Evolutionary conservation across 2,113 vertebrate species (phyloP), one percentile per base, ranked within the genome.

Genomic region (Rhea americana): DNA sequence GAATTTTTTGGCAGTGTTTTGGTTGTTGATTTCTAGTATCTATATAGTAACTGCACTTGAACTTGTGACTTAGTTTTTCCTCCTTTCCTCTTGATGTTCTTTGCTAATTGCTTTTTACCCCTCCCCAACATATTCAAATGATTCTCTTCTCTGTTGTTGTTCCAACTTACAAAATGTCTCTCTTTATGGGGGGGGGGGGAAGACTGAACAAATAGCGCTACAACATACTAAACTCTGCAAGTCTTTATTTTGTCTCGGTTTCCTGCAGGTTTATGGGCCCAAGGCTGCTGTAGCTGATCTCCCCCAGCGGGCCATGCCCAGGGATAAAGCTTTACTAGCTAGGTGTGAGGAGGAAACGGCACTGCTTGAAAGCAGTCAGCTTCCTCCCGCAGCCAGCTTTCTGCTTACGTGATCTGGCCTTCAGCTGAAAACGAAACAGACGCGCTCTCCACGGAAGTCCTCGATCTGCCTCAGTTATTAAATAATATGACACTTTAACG

Each of bases 91-190:
- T 59, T 41, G 30, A 56, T 7, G 53, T 6, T 35, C 5, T 47
- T 43, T 66, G 18, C 8, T 24, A 41, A 59, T 7, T 35, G 26
- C 9, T 17, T 61, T 20, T 28, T 22, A 26, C 26, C 2, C 18
- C 20, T 0, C 13, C 6, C 5, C 4, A 9, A 16, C 56, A 4
- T 1, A 11, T 16, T 35, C n/a, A 0, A 3, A 48, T 17, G 50
- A 32, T 50, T 41, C 5, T 48, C 22, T 66, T 51, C 11, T 41
- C 41, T 26, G 9, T 9, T 26, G 56, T 43, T 14, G 67, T 48
- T 5, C 72, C 35, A 47, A 18, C 45, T 47, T 47, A 47, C 45
- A 47, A 47, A 47, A 47, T 47, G 45, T 47, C 45, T 47, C 18
- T 47, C 15, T 16, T 43, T 43, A 13, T 10, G 9, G 9, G 41